phyloP scores from a whole-genome alignment of 2,888 invertebrate genomes.

The Rosalia funebris region DNA sequence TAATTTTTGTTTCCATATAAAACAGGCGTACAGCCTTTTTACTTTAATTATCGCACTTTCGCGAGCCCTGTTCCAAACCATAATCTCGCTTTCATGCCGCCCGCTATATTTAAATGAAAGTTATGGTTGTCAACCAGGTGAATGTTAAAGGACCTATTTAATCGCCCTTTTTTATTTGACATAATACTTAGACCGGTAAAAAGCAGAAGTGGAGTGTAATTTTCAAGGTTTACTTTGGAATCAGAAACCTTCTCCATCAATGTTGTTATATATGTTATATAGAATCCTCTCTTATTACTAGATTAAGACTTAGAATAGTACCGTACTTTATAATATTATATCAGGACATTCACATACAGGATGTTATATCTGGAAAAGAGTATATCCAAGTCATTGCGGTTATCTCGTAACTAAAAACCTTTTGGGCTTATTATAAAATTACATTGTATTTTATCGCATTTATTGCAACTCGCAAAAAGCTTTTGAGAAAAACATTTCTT shows the following conservation, averaged over 20 bases:
- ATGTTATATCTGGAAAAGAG: no score
- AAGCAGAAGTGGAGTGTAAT: conserved; percentile 11
- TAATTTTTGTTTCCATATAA: conserved; percentile 33
- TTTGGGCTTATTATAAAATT: no score
- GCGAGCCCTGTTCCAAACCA: conserved; percentile 40
- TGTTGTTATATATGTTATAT: conserved; percentile 8
- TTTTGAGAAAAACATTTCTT: no score
- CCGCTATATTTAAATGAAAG: conserved; percentile 39
- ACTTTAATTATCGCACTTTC: conserved; percentile 40
- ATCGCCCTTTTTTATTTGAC: conserved; percentile 26
- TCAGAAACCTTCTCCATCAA: conserved; percentile 22
- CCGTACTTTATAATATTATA: no score
- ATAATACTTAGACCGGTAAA: conserved; percentile 26
- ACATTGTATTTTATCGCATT: no score
- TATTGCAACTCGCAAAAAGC: no score
- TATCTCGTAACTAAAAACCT: no score
- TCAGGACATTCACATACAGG: no score
- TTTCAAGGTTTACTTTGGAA: conserved; percentile 13
- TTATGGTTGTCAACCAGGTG: conserved; percentile 41
- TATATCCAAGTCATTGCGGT: no score
- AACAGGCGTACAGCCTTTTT: conserved; percentile 37
- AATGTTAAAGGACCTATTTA: conserved; percentile 31
- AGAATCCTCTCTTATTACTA: no score
- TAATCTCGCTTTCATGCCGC: conserved; percentile 40
- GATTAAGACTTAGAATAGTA: no score